Percentiles rank a stretch among this genome's conserved stretches.
phyloP scores from a whole-genome alignment of 2,797 vertebrate species.

The Gadopsis bispinosus region DNA sequence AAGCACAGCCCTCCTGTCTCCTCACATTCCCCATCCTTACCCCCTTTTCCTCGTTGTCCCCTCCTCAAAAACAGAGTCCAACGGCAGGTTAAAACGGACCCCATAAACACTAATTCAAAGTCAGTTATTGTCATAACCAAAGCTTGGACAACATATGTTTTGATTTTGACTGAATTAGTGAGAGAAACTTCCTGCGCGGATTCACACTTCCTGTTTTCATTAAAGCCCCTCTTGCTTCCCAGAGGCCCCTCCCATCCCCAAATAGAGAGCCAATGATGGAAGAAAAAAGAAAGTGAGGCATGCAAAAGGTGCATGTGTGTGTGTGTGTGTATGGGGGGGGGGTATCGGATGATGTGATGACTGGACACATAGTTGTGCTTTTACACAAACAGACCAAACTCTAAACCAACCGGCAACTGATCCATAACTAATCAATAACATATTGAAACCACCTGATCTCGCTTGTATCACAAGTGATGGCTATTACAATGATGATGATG shows the following conservation, averaged over 20 bases:
- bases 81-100: slow-evolving; percentile 41
- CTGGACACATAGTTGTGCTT: slow-evolving; percentile 75
- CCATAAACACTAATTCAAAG: slow-evolving; percentile 46
- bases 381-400: slow-evolving; percentile 78
- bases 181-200: slow-evolving; percentile 34
- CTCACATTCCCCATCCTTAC: slow-evolving; percentile 48
- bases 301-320: slow-evolving; percentile 59
- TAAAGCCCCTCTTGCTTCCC: slow-evolving; percentile 49
- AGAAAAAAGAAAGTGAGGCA: slow-evolving; percentile 69
- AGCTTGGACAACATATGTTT: slow-evolving; percentile 23
- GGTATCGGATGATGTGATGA: slow-evolving; percentile 45
- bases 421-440: slow-evolving; percentile 71
- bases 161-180: slow-evolving; percentile 43
- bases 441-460: slow-evolving; percentile 66
- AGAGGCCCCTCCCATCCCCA: slow-evolving; percentile 57
- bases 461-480: slow-evolving; percentile 65
- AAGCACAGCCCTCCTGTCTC: slow-evolving; percentile 72
- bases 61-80: slow-evolving; percentile 45
- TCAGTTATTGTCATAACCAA: slow-evolving; percentile 30
- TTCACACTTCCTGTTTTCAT: slow-evolving; percentile 34
- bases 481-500: slow-evolving; percentile 57
- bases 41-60: slow-evolving; percentile 38
- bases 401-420: slow-evolving; percentile 71
- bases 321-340: not conserved
- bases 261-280: slow-evolving; percentile 71